These are phyloP conservation scores for Tapera naevia DNA, from an alignment of 2,797 vertebrate species.

Conservation along the genomic window DNA sequence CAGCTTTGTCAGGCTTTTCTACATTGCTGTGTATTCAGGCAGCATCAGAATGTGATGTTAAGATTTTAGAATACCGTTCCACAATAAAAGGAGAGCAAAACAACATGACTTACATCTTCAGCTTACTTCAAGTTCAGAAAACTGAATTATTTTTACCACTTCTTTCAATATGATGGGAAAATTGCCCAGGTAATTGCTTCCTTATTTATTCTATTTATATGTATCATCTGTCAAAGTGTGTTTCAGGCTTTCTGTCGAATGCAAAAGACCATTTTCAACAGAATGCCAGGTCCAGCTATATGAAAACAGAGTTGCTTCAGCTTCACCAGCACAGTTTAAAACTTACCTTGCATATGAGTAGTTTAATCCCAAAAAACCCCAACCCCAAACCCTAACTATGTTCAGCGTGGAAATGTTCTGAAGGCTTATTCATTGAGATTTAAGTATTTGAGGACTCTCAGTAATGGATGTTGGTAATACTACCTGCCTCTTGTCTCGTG, in stretches of 20 bases:
- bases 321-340: background rate
- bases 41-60: background rate
- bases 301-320: background rate
- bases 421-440: background rate
- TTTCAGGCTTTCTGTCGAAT: background rate
- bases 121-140: background rate
- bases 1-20: background rate
- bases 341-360: background rate
- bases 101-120: background rate
- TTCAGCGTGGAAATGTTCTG: background rate
- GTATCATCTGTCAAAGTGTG: background rate
- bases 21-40: background rate
- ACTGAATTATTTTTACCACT: background rate
- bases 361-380: background rate
- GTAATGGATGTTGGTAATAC: background rate
- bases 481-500: background rate
- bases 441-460: background rate
- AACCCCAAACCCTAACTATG: background rate
- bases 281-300: background rate
- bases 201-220: background rate
- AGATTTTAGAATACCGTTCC: background rate
- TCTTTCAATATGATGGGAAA: background rate
- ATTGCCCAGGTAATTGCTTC: background rate
- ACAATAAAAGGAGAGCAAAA: background rate
- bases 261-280: background rate